phyloP scores from a whole-genome alignment of 92 coral and sea anemone species.

The Porites cylindrica region DNA sequence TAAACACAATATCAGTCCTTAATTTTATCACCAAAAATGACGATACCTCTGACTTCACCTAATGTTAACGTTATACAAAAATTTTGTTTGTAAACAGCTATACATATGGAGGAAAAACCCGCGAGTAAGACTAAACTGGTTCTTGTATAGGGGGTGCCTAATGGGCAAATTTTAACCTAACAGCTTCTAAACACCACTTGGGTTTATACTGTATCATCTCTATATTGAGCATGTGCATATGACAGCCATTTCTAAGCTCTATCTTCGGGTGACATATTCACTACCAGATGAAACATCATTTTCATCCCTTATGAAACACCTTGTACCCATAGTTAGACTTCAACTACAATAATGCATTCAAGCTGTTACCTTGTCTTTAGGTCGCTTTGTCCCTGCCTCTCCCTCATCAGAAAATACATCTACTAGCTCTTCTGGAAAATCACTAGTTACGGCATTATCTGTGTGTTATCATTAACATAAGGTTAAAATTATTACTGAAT shows the following conservation, averaged over 20 bases:
- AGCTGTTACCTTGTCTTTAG: constrained; percentile 42
- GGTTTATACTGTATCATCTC: background rate
- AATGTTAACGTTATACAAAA: too few species aligned
- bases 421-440: constrained; percentile 30
- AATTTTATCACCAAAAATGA: too few species aligned
- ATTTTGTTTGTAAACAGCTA: too few species aligned
- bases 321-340: background rate
- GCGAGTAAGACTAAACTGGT: too few species aligned
- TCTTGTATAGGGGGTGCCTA: background rate
- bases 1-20: too few species aligned
- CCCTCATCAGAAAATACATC: constrained; percentile 22
- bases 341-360: background rate
- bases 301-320: background rate
- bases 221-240: too few species aligned
- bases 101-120: too few species aligned
- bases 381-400: constrained; percentile 44
- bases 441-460: constrained; percentile 18
- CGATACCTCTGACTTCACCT: too few species aligned
- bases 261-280: too few species aligned
- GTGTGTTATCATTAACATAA: background rate
- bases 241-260: too few species aligned
- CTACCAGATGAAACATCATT: too few species aligned
- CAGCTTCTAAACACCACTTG: background rate
- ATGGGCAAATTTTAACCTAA: background rate
- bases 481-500: too few species aligned